phyloP scores from a whole-genome alignment of 2,113 vertebrate genomes.

The Ciconia maguari region DNA sequence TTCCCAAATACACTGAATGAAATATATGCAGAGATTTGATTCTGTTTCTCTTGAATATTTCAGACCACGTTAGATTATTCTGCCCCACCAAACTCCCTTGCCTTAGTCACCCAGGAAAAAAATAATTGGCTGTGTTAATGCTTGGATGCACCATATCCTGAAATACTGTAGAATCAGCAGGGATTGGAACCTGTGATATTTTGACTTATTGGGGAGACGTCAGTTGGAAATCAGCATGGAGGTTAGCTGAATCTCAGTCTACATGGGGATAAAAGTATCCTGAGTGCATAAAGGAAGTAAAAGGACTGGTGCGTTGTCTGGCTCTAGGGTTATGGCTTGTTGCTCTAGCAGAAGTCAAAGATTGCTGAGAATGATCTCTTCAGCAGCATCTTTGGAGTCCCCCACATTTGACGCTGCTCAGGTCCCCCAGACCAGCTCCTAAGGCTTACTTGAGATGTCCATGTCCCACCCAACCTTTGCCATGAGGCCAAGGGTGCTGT shows the following conservation, averaged over 20 bases:
- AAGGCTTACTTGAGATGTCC: fast-evolving
- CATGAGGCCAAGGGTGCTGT: background rate
- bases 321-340: background rate
- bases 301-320: background rate
- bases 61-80: background rate
- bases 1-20: slow-evolving; percentile 19
- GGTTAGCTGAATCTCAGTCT: background rate
- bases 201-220: background rate
- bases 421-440: background rate
- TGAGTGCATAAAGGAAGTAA: background rate
- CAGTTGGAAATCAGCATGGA: background rate
- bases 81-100: background rate
- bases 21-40: background rate
- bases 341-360: background rate
- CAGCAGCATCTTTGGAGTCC: background rate
- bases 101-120: background rate
- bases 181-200: background rate
- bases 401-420: fast-evolving
- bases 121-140: background rate
- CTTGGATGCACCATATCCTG: background rate
- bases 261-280: background rate
- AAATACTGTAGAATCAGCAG: background rate
- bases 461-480: background rate
- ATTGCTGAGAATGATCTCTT: background rate
- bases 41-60: background rate